phyloP scores from a whole-genome alignment of 2,113 vertebrate genomes.

The Corynorhinus townsendii region DNA sequence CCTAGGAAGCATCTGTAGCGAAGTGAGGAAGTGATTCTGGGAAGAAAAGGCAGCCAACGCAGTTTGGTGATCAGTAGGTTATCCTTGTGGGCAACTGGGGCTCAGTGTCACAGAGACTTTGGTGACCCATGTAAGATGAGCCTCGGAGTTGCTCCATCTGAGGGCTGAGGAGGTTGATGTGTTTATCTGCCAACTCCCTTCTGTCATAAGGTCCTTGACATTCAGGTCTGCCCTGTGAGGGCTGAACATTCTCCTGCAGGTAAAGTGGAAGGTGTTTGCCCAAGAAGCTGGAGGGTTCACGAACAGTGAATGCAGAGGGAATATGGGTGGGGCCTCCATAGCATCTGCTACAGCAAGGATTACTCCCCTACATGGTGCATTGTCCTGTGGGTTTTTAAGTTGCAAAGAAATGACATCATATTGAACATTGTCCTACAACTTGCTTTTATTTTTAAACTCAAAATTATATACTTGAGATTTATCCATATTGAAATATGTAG shows the following conservation, averaged over 20 bases:
- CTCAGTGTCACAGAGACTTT: not conserved
- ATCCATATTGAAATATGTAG: not conserved
- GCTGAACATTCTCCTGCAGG: not conserved
- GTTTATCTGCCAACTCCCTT: not conserved
- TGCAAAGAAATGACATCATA: not conserved
- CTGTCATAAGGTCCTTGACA: not conserved
- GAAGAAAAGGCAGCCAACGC: not conserved
- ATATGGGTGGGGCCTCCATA: not conserved
- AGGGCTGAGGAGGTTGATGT: not conserved
- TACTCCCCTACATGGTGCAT: too few relatives aligned
- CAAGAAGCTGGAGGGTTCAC: not conserved
- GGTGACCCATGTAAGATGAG: not conserved
- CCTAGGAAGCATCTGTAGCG: not conserved
- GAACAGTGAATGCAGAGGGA: not conserved
- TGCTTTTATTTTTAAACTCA: not conserved
- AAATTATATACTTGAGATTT: not conserved
- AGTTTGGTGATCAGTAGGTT: not conserved
- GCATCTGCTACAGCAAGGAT: not conserved
- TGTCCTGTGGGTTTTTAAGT: not conserved
- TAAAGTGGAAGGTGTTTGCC: not conserved
- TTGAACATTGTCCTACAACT: not conserved
- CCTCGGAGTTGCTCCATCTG: not conserved
- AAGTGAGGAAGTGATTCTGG: not conserved
- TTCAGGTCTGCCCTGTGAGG: not conserved
- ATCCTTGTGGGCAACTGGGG: not conserved